Evolutionary conservation across 2,113 vertebrate species (phyloP).

Genomic region (Cynopterus brachyotis): DNA sequence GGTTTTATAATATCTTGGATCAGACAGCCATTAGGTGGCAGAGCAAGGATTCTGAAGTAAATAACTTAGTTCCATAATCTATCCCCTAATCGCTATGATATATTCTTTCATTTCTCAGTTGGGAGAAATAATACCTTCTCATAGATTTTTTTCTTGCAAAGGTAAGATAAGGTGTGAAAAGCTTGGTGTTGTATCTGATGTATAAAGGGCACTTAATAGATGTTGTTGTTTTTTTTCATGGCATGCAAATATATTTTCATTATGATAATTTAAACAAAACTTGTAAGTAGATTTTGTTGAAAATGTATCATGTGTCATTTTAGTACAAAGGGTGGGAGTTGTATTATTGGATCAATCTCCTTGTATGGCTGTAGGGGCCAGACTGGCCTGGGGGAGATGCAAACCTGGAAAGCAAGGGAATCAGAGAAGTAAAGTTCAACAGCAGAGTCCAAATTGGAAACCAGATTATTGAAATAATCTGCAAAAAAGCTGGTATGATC

Average conservation of each 20-base stretch:
- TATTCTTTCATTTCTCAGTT: neutral
- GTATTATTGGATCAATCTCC: neutral
- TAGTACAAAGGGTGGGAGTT: neutral
- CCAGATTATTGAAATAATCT: neutral
- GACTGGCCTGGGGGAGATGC: neutral
- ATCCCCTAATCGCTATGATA: neutral
- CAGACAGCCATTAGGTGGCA: neutral
- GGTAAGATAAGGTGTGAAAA: neutral
- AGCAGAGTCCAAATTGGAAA: neutral
- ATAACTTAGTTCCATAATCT: neutral
- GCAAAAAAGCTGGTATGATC: neutral
- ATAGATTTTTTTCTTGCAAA: neutral
- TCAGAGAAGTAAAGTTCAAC: neutral
- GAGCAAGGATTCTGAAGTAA: neutral
- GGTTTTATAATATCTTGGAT: neutral
- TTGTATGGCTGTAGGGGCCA: neutral
- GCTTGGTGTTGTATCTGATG: neutral
- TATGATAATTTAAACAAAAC: conserved; percentile 17
- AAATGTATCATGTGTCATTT: neutral
- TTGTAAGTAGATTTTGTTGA: neutral
- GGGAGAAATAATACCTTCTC: neutral
- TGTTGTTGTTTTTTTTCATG: neutral
- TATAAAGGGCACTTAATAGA: neutral
- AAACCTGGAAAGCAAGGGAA: neutral
- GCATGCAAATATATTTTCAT: neutral